Evolutionary conservation across 2,888 invertebrate genomes (phyloP), one percentile per base, ranked within the genome.

Genomic region (Perithous albicinctus): DNA sequence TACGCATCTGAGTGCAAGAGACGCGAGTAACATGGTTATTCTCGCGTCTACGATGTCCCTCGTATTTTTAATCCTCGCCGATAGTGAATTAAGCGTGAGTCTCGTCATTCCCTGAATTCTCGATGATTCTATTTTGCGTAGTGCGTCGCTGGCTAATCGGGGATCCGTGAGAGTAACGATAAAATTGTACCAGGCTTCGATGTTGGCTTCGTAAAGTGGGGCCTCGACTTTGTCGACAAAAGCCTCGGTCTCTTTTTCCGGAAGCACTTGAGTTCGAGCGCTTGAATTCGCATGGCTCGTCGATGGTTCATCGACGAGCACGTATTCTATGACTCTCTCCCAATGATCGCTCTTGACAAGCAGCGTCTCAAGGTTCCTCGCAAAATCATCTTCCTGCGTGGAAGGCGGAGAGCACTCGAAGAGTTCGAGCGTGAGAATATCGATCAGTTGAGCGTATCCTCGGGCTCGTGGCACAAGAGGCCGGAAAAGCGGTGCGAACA

Each of bases 161-260:
- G 90, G 89, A 23, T 92, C 91, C 0, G 92, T 93, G 1, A 93
- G 84, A n/a, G 89, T 88, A 0, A 92, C 92, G 12, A 93, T 86
- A n/a, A 92, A 87, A 54, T 92, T 89, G 29, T 93, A 92, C 92
- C 92, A 92, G 1, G 93, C 91, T 67, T 92, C 92, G 23, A 93
- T 84, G 61, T 92, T 93, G 2, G 86, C 88, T 69, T 92, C 91
- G 69, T 92, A 92, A 5, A 91, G 74, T 1, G 91, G 90, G 6
- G 82, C 69, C 63, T 86, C 67, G 77, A 78, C 88, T 32, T 80
- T 38, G n/a, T 82, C 63, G 6, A 41, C 41, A 10, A 51, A 32
- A 59, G n/a, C 12, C 5, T 38, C 63, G 51, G 1, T 4, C n/a
- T 7, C 81, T 64, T 8, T 64, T 63, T 56, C 56, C 12, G 12